These are phyloP conservation scores for Hesperia comma DNA, from an alignment of 2,888 invertebrate genomes.

Conservation along the genomic window DNA sequence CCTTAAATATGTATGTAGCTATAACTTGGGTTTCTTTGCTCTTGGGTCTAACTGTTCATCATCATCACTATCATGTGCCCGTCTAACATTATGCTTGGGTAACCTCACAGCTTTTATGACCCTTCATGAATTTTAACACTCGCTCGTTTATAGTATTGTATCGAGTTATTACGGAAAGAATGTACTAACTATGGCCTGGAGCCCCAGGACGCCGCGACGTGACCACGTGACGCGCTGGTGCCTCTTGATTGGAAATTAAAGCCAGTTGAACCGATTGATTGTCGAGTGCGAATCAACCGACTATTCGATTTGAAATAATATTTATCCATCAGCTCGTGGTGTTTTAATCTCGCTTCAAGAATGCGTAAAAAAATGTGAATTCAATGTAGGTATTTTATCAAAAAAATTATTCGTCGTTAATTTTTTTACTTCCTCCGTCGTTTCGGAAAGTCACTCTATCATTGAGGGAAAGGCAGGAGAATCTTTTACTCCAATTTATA, in stretches of 20 bases:
- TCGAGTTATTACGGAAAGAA: not conserved
- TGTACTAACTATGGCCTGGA: not conserved
- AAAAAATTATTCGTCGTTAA: too few relatives aligned
- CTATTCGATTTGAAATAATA: not conserved
- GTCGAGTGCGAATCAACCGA: not conserved
- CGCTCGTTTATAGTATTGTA: not conserved
- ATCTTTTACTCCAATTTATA: too few relatives aligned
- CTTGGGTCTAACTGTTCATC: conserved; percentile 11
- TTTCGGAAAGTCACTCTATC: too few relatives aligned
- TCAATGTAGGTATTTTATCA: too few relatives aligned
- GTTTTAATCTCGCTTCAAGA: too few relatives aligned
- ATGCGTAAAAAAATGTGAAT: too few relatives aligned
- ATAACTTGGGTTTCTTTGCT: conserved; percentile 16
- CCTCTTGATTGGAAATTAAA: not conserved
- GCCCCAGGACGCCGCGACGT: not conserved
- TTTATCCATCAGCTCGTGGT: not conserved
- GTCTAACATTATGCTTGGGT: conserved; percentile 37
- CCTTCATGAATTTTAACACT: not conserved
- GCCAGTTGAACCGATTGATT: not conserved
- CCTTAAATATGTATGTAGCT: conserved; percentile 23
- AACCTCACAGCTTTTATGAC: conserved; percentile 13
- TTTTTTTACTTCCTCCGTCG: too few relatives aligned
- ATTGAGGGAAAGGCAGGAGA: too few relatives aligned
- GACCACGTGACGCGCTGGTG: not conserved
- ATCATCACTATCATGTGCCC: conserved; percentile 10